Conservation (phyloP, 2,888 invertebrate species). For the Meiosimyza decipiens region DNA sequence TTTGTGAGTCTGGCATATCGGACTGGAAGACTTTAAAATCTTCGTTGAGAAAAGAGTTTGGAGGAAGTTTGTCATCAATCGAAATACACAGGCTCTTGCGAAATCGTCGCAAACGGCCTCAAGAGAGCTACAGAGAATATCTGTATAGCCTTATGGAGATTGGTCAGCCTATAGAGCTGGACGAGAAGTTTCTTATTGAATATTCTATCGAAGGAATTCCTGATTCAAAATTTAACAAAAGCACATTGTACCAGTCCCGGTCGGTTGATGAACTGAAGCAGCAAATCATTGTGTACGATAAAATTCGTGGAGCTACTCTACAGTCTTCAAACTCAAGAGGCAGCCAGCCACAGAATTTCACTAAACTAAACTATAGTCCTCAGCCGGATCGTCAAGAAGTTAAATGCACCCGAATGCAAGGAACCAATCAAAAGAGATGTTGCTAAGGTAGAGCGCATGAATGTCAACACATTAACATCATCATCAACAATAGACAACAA, state of each 20-base stretch:
- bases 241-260: constrained; percentile 10
- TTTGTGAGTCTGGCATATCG: constrained; percentile 16
- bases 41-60: constrained; percentile 28
- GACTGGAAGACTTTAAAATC: constrained; percentile 29
- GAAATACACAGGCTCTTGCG: too few relatives aligned
- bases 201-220: constrained; percentile 30
- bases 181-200: constrained; percentile 20
- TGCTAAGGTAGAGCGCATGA: too few relatives aligned
- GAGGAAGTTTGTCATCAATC: constrained; percentile 14
- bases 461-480: too few relatives aligned
- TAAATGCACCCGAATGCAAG: too few relatives aligned
- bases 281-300: constrained; percentile 21
- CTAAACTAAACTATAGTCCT: too few relatives aligned
- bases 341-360: too few relatives aligned
- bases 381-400: too few relatives aligned
- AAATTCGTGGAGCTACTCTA: not conserved
- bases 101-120: constrained; percentile 2
- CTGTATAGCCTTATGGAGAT: constrained; percentile 10
- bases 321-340: too few relatives aligned
- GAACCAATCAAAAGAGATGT: too few relatives aligned
- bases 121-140: constrained; percentile 9
- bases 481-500: too few relatives aligned
- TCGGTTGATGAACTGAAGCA: not conserved
- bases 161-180: constrained; percentile 9
- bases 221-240: constrained; percentile 22